Evolutionary conservation across 1,140 invertebrate species (phyloP), one percentile per base, ranked within the genome.

Genomic region (Helicoverpa armigera): DNA sequence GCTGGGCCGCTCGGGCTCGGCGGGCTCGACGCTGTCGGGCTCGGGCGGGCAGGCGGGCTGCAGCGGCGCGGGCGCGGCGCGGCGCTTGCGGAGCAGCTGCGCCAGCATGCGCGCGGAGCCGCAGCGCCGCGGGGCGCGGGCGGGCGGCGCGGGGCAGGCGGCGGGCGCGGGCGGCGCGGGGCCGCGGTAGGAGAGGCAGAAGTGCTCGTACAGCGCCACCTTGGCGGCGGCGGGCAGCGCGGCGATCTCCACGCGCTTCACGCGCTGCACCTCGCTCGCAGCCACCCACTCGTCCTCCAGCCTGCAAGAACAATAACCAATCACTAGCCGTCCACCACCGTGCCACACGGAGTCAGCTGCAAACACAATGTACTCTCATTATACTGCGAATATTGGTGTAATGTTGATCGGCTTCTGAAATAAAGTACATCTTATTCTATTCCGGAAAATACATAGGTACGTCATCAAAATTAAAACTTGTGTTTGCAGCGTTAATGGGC

Each of bases 271-370:
- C 0, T 94, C 92, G 67, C 87, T 84, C 82, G 90, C 92, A 0
- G 92, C 90, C 79, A 94, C 92, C 93, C 93, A 94, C 73, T 94
- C 93, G 86, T 94, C 93, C 7, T 94, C 93, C 81, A 94, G 70
- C 83, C 93, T 94, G 93, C 13, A 88, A 88, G 70, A 65, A 75
- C 29, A 58, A 9, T 0, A 1, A 7, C 11, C 63, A 61, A 82
- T 80, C 77, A 77, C 23, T 70, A 16, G 11, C 1, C 1, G 43
- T 12, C 0, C 29, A 1, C 0, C n/a, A 13, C 9, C n/a, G 83
- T 84, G 90, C 91, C 92, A 93, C 92, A 90, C 91, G 88, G 88
- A 88, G 86, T 83, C 72, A 83, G 89, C 91, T 93, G 93, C 92
- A 91, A 92, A 92, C 91, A 94, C 89, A 87, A 56, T 65, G 14